Evolutionary conservation across 2,797 vertebrate genomes (phyloP), one percentile per base, ranked within the genome.

Genomic region (Pipistrellus pygmaeus): DNA sequence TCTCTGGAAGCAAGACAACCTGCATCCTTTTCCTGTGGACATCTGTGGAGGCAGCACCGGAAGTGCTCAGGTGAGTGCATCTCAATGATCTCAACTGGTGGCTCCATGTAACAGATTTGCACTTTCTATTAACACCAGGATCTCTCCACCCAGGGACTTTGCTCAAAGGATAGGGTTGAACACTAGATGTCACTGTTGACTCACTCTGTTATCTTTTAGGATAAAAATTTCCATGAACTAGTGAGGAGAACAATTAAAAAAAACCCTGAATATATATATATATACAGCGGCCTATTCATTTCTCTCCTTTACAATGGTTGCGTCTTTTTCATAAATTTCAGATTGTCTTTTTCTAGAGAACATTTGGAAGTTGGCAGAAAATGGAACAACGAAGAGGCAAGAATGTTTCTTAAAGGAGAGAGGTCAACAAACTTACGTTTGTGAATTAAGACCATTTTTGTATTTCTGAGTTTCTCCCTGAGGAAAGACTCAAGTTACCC

Each of bases 121-220:
- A 8, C 44, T n/a, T 57, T 35, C 55, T 48, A 4, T 2, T 35
- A 8, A 51, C 11, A 5, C 3, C 0, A 4, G 38, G 25, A n/a
- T 23, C 0, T 41, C 13, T n/a, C 2, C 0, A 0, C 6, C 0
- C 6, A 30, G 46, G n/a, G 15, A 30, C 38, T 18, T 20, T 78
- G 92, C 73, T 68, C 38, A 8, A 46, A 85, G 57, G 20, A 90
- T 69, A 84, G 0, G 18, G 2, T 38, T 0, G 20, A 96, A 82
- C 98, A 88, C 88, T 97, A 98, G 98, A 73, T 98, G 98, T n/a
- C 97, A 94, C 97, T 98, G 96, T 98, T 97, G 96, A 87, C 90
- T 90, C 69, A 91, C 92, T 51, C 15, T 35, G 17, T 10, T 5
- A 12, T 6, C 0, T 0, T 30, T 0, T 0, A 55, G 20, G 13